Conservation (phyloP, 2,113 vertebrate genomes). For the Ictalurus furcatus region DNA sequence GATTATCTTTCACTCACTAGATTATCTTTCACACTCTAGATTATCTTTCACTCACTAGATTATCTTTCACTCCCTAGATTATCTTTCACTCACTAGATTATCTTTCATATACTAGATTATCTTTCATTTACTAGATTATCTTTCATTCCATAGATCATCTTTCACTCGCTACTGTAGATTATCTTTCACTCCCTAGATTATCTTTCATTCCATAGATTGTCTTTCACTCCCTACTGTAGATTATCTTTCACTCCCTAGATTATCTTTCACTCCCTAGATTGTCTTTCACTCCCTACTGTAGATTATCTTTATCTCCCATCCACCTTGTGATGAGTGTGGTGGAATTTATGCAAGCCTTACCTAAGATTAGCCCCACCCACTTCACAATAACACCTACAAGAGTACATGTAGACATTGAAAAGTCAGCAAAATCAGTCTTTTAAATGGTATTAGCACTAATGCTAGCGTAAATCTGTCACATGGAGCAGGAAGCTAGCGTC, state of each 20-base stretch:
- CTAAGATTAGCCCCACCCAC: not conserved
- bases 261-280: not conserved
- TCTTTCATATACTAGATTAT: too few relatives aligned
- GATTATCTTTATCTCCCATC: not conserved
- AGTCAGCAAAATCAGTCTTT: not conserved
- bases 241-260: not conserved
- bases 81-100: not conserved
- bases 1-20: not conserved
- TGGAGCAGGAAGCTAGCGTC: not conserved
- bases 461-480: not conserved
- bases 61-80: too few relatives aligned
- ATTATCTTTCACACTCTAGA: not conserved
- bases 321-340: not conserved
- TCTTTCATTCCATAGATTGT: too few relatives aligned
- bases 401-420: not conserved
- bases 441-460: not conserved
- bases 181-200: too few relatives aligned
- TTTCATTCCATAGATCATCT: too few relatives aligned
- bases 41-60: not conserved
- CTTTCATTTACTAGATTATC: too few relatives aligned
- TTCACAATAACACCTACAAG: not conserved
- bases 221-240: too few relatives aligned
- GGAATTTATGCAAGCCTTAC: not conserved
- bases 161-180: too few relatives aligned
- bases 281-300: too few relatives aligned